Evolutionary conservation across 2,113 vertebrate species (phyloP), one percentile per base, ranked within the genome.

Genomic region (Pardalotus punctatus): DNA sequence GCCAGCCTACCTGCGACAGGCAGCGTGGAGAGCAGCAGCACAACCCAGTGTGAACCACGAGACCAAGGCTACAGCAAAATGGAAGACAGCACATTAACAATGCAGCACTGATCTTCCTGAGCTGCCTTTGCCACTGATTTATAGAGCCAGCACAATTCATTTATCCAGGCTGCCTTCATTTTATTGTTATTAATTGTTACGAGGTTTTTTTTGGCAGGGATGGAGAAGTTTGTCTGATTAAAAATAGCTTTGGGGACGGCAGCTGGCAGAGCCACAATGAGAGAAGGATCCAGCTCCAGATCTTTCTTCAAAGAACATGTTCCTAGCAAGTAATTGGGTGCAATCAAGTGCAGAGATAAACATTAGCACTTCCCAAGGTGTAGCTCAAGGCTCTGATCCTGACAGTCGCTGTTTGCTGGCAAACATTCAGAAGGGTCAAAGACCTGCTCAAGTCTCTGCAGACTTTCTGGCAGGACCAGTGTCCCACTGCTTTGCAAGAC

Each of bases 201-300:
- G n/a, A 94, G 93, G 0, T 4, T 71, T 85, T 45, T 82, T 90
- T 96, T 95, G 94, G 92, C 93, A 96, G 57, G 79, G 65, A 92
- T 6, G 19, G 64, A 57, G 80, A 84, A 90, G 65, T 60, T 92
- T 90, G 80, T 67, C 69, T 86, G 72, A 93, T 94, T 95, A 93
- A 96, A 95, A 92, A 95, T 94, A 96, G 92, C 90, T 97, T 81
- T 94, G 93, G 96, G 93, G 90, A 96, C 2, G 1, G 92, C 88
- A 90, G 76, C 90, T 96, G 96, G 88, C 96, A 96, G 71, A 93
- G 69, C 47, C 85, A 29, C 82, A 88, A 67, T 33, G 64, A 84
- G 54, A 92, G 72, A 86, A 86, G n/a, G 51, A 91, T 93, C 51
- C 79, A 91, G 43, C 71, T 94, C 76, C 92, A 93, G 79, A 73